These are phyloP conservation scores for Hucho hucho DNA, from an alignment of 2,113 vertebrate genomes.

Conservation along the genomic window DNA sequence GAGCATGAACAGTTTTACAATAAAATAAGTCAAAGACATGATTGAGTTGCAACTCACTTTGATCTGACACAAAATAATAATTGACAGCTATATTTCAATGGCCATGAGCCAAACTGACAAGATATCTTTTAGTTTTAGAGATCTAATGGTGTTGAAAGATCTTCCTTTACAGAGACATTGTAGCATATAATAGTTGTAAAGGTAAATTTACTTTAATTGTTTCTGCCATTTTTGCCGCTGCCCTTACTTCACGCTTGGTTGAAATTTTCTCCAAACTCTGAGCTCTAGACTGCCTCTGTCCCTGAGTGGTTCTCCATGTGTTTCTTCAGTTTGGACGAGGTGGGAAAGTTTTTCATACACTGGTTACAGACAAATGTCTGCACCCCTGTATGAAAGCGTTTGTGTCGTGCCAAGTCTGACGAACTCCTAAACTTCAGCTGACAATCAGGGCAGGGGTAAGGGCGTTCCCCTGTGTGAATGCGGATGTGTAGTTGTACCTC, in stretches of 20 bases:
- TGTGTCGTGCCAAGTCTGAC: constrained; percentile 70
- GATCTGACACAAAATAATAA: not conserved
- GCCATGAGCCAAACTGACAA: not conserved
- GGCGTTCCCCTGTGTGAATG: constrained; percentile 71
- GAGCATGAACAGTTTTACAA: not conserved
- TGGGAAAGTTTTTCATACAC: constrained; percentile 57
- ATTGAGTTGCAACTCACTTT: not conserved
- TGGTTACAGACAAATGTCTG: constrained; percentile 44
- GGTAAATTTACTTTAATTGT: no score
- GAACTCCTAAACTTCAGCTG: constrained; percentile 70
- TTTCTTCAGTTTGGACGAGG: constrained; percentile 56
- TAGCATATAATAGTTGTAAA: no score
- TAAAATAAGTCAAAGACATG: not conserved
- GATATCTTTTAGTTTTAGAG: no score
- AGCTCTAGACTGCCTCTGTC: not conserved
- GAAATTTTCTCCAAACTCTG: not conserved
- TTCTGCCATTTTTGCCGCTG: not conserved
- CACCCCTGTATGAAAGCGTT: constrained; percentile 51
- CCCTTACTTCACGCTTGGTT: not conserved
- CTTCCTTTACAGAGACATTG: no score
- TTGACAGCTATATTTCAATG: not conserved
- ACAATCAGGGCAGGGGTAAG: constrained; percentile 63
- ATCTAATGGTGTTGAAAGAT: no score
- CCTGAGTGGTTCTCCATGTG: constrained; percentile 57
- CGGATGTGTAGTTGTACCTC: constrained; percentile 70